phyloP scores from a whole-genome alignment of 1,140 invertebrate genomes.

The Pachyrhynchus sulphureomaculatus region DNA sequence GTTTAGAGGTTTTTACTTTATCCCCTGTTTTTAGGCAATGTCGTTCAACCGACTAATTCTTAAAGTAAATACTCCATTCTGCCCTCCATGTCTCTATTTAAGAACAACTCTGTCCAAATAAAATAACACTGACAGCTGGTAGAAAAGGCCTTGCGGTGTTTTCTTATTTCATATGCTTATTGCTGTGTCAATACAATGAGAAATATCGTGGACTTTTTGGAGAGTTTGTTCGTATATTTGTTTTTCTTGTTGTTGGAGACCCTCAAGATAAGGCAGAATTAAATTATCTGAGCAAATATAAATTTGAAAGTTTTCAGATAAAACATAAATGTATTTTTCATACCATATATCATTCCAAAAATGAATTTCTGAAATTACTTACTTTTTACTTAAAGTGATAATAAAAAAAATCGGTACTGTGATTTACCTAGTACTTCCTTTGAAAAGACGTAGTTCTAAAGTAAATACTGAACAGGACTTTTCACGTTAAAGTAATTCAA shows the following conservation, averaged over 20 bases:
- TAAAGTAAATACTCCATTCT: slow-evolving; percentile 18
- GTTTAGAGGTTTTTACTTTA: no score
- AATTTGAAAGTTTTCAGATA: no score
- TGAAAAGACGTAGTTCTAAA: no score
- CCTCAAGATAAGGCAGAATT: neutral
- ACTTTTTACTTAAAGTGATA: no score
- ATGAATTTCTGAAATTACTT: no score
- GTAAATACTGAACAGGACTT: no score
- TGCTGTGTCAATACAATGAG: slow-evolving; percentile 24
- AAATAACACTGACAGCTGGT: slow-evolving; percentile 33
- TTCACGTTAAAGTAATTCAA: no score
- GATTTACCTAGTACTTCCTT: no score
- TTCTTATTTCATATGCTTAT: slow-evolving; percentile 36
- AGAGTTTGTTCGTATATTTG: neutral
- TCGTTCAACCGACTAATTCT: slow-evolving; percentile 17
- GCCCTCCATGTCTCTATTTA: slow-evolving; percentile 23
- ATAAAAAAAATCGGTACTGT: no score
- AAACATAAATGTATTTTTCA: no score
- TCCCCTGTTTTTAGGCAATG: neutral
- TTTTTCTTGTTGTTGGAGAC: slow-evolving; percentile 9
- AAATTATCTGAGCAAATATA: neutral
- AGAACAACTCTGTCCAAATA: slow-evolving; percentile 27
- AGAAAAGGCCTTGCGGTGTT: slow-evolving; percentile 26
- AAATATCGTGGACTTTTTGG: slow-evolving; percentile 19
- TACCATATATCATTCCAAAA: no score